Evolutionary conservation across 2,888 invertebrate species (phyloP).

Genomic region (Sialis fuliginosa): DNA sequence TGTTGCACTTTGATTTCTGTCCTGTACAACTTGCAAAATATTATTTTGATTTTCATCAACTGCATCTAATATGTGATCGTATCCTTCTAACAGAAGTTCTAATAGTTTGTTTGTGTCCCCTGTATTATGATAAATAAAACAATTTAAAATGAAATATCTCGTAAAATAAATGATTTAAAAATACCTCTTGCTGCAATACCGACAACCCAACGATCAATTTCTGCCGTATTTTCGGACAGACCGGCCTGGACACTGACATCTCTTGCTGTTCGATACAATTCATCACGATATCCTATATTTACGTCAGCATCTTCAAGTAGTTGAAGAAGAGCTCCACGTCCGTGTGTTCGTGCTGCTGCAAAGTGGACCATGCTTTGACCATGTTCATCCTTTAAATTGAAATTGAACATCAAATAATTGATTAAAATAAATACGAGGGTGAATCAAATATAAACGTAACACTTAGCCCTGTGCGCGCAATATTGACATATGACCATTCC

Average conservation of each 20-base stretch:
- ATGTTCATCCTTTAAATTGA: slow-evolving; percentile 52
- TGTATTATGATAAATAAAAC: slow-evolving; percentile 13
- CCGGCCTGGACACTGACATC: slow-evolving; percentile 71
- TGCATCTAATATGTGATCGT: slow-evolving; percentile 70
- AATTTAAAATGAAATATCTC: neutral
- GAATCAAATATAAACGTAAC: too few relatives aligned
- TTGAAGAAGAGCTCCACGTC: slow-evolving; percentile 61
- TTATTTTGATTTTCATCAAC: slow-evolving; percentile 50
- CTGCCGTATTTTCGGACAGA: slow-evolving; percentile 57
- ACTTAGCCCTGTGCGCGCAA: too few relatives aligned
- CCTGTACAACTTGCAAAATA: slow-evolving; percentile 50
- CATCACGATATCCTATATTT: slow-evolving; percentile 67
- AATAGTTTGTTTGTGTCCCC: slow-evolving; percentile 47
- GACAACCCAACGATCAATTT: slow-evolving; percentile 66
- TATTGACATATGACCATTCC: too few relatives aligned
- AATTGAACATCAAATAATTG: too few relatives aligned
- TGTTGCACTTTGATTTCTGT: slow-evolving; percentile 48
- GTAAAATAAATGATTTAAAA: neutral
- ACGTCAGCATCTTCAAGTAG: slow-evolving; percentile 63
- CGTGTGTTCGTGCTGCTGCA: slow-evolving; percentile 67
- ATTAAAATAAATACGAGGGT: too few relatives aligned
- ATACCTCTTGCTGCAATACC: slow-evolving; percentile 61
- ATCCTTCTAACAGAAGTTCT: slow-evolving; percentile 61
- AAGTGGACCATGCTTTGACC: slow-evolving; percentile 82
- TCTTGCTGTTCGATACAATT: slow-evolving; percentile 70